phyloP scores from a whole-genome alignment of 2,113 vertebrate species.

The Pseudopodoces humilis region DNA sequence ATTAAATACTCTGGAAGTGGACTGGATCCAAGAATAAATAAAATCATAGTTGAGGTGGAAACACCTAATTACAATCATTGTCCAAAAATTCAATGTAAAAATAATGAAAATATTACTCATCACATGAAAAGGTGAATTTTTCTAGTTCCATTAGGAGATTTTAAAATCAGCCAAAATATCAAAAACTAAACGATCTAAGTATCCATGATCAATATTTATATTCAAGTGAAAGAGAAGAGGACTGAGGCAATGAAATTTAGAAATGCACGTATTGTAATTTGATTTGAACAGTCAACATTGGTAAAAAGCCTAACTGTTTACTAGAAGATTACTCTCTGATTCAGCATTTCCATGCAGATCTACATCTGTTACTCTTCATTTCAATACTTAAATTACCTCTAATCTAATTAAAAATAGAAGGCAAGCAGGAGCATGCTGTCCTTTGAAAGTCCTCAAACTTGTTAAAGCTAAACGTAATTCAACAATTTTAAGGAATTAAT shows the following conservation, averaged over 20 bases:
- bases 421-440: neutral
- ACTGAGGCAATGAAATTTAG: neutral
- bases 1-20: neutral
- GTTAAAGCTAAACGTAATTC: neutral
- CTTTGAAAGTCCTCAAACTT: conserved; percentile 23
- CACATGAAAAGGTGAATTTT: neutral
- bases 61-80: neutral
- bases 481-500: neutral
- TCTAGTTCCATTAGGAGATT: neutral
- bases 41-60: neutral
- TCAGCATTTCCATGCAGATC: neutral
- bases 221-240: neutral
- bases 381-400: conserved; percentile 18
- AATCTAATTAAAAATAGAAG: conserved; percentile 35
- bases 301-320: conserved; percentile 27
- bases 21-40: neutral
- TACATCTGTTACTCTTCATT: conserved; percentile 33
- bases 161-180: neutral
- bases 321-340: conserved; percentile 27
- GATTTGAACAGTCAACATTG: conserved; percentile 18
- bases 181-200: neutral
- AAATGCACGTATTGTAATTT: neutral
- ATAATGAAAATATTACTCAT: neutral
- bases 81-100: neutral
- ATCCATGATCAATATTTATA: neutral